Conservation (phyloP, 2,888 invertebrate species). For the Protula sp. region DNA sequence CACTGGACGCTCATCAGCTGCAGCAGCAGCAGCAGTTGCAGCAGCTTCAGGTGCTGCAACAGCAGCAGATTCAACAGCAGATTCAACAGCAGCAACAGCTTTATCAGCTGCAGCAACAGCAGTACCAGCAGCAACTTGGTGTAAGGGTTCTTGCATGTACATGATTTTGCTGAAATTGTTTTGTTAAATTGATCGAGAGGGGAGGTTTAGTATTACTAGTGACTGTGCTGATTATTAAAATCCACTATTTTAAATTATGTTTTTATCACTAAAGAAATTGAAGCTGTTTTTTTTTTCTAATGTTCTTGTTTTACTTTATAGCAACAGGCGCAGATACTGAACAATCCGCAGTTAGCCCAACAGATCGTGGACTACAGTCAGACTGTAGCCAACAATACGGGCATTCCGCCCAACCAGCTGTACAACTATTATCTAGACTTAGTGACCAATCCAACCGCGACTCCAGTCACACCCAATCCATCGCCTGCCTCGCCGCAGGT, state of each 20-base stretch:
- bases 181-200: too few relatives aligned
- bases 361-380: constrained; percentile 6
- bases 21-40: constrained; percentile 1
- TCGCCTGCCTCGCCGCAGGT: constrained; percentile 36
- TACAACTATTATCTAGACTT: constrained; percentile 26
- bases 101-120: constrained; percentile 8
- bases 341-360: constrained; percentile 10
- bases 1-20: constrained; percentile 9
- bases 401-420: constrained; percentile 1
- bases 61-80: constrained; percentile 24
- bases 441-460: constrained; percentile 37
- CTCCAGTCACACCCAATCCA: constrained; percentile 38
- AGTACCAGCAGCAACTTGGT: constrained; percentile 1
- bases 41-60: constrained; percentile 19
- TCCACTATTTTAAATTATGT: too few relatives aligned
- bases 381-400: constrained; percentile 2
- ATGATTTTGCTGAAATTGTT: too few relatives aligned
- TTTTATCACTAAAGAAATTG: too few relatives aligned
- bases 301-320: too few relatives aligned
- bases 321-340: neutral
- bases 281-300: too few relatives aligned
- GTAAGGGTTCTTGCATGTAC: too few relatives aligned
- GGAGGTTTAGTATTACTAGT: too few relatives aligned
- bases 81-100: constrained; percentile 26
- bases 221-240: too few relatives aligned